Evolutionary conservation across 2,797 vertebrate genomes (phyloP).

Genomic region (Heliangelus exortis): DNA sequence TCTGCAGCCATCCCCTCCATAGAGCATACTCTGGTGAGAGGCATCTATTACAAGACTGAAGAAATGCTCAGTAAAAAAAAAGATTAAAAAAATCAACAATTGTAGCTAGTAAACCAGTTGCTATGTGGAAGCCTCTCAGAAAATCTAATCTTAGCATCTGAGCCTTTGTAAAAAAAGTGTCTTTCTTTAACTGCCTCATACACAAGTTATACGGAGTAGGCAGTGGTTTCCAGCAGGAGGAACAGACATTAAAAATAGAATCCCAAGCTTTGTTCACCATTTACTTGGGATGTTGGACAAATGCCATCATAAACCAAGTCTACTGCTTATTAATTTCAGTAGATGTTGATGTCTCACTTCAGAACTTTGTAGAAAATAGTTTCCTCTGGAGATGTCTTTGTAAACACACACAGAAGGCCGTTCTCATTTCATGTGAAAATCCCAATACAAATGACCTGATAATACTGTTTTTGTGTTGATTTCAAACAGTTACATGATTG

Average conservation of each 20-base stretch:
- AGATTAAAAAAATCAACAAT: neutral
- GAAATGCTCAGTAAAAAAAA: neutral
- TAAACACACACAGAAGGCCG: neutral
- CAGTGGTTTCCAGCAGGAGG: neutral
- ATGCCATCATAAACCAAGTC: neutral
- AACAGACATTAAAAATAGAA: constrained; percentile 34
- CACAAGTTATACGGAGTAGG: neutral
- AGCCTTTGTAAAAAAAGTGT: neutral
- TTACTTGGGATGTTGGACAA: constrained; percentile 17
- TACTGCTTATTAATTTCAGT: constrained; percentile 30
- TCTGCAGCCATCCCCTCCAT: neutral
- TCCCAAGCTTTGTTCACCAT: neutral
- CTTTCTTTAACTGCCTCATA: neutral
- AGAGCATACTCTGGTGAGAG: neutral
- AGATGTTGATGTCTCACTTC: constrained; percentile 8
- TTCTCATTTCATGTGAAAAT: neutral
- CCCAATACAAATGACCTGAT: neutral
- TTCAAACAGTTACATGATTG: neutral
- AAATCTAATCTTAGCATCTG: neutral
- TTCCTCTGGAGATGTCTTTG: neutral
- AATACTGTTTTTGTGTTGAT: neutral
- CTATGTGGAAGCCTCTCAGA: neutral
- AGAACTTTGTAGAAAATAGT: constrained; percentile 6
- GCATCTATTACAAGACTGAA: neutral
- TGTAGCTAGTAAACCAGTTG: neutral